Base-by-base conservation (phyloP, 2,113 vertebrate genomes). In the pig (Sus scrofa) region DNA sequence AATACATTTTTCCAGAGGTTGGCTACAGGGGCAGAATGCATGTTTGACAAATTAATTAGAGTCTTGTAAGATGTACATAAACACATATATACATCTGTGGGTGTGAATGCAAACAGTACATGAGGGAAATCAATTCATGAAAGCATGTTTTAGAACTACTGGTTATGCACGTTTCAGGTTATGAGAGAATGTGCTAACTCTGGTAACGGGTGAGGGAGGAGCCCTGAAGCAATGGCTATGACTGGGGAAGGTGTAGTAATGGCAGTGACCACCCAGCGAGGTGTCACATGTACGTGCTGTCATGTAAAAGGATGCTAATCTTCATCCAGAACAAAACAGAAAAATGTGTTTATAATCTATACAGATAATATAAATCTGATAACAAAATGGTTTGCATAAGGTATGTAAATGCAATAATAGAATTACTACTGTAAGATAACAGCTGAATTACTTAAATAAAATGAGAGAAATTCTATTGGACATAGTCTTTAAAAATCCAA, bases 251-350 rank as follows among this genome's bases (percentile, higher is more conserved):
- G 8, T 30, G 6, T n/a, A 10, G 7, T 56, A 12, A 12, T 73
- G 13, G 9, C 14, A 26, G 39, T 19, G 14, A 54, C 34, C 0
- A 0, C 14, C 39, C 30, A 34, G 39, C 19, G 37, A 81, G 39
- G 30, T 19, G 26, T 12, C 11, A 10, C 8, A 67, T 9, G 30
- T 26, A 22, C 4, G 39, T 7, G 7, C 0, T 24, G 44, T 44
- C 44, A 37, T 34, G 68, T 2, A 60, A 50, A 77, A 77, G 30
- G 30, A 95, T 6, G 16, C 30, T 62, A 37, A 73, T 27, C 30
- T 91, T 73, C 16, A 3, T 68, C 37, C 44, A 52, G 39, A 78
- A 67, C 24, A 71, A 73, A 34, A 34, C 0, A 26, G 10, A 71
- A 62, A 83, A 62, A 71, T 62, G 8, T 26, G 10, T 71, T 71